These are phyloP conservation scores for Rutilus rutilus DNA, from an alignment of 2,113 vertebrate species.

Conservation along the genomic window DNA sequence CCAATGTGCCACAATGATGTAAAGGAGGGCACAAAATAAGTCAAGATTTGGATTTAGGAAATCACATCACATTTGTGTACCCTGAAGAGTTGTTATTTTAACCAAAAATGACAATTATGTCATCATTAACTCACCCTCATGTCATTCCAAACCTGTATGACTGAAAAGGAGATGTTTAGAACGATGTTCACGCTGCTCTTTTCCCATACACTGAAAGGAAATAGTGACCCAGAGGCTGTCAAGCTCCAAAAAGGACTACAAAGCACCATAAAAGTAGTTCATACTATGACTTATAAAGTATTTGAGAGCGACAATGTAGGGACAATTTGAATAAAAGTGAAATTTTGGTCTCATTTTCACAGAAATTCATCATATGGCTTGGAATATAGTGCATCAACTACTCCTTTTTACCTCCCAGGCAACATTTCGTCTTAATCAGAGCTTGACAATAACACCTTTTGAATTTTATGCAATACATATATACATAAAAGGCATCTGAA, in stretches of 20 bases:
- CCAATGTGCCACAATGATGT: neutral
- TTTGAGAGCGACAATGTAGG: neutral
- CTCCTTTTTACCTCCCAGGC: neutral
- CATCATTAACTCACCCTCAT: neutral
- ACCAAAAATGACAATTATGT: neutral
- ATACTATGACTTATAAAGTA: neutral
- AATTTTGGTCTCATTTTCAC: neutral
- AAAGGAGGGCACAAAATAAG: neutral
- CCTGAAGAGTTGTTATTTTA: neutral
- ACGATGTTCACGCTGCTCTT: neutral
- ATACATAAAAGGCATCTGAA: too few species aligned
- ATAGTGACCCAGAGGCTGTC: neutral
- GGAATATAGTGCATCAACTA: neutral
- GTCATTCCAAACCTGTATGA: neutral
- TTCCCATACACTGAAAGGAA: neutral
- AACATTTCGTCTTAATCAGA: neutral
- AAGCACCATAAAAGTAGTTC: neutral
- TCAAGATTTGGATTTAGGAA: neutral
- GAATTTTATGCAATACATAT: too few species aligned
- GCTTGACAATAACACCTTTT: too few species aligned
- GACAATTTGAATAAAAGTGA: neutral
- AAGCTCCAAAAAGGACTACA: neutral
- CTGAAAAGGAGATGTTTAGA: neutral
- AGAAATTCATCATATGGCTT: neutral
- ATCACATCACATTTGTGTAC: neutral